Conservation (phyloP, 1,140 invertebrate genomes). For the Hydropsyche tenuis region DNA sequence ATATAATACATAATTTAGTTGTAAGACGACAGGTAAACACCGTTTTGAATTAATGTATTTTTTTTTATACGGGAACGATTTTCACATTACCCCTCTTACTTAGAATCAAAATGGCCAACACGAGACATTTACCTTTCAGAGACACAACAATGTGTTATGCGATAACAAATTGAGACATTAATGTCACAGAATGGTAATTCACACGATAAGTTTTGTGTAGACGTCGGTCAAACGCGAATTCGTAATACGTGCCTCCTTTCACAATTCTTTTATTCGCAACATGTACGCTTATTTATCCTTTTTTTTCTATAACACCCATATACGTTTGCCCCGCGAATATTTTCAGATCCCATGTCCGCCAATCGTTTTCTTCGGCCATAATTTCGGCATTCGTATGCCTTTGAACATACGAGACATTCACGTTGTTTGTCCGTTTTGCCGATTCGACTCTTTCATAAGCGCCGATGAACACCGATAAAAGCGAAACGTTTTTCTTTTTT, state of each 20-base stretch:
- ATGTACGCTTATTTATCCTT: neutral
- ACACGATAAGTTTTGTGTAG: constrained; percentile 42
- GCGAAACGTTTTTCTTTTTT: neutral
- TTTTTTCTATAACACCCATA: no score
- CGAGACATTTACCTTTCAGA: neutral
- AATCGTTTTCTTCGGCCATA: neutral
- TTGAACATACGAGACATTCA: neutral
- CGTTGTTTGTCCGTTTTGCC: constrained; percentile 8
- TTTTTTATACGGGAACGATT: constrained; percentile 3
- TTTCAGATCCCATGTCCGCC: neutral
- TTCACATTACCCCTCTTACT: neutral
- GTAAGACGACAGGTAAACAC: constrained; percentile 16
- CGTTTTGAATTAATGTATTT: constrained; percentile 15
- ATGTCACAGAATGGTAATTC: constrained; percentile 46
- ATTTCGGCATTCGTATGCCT: constrained; percentile 15
- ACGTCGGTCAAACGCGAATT: constrained; percentile 36
- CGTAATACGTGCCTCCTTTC: no score
- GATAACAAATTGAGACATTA: constrained; percentile 50
- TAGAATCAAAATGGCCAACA: constrained; percentile 25
- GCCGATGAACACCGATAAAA: constrained; percentile 15
- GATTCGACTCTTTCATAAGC: constrained; percentile 5
- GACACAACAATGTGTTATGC: constrained; percentile 43
- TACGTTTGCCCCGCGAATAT: no score
- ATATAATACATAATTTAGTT: neutral
- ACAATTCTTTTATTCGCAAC: no score